Evolutionary conservation across 1,140 invertebrate species (phyloP).

Genomic region (Solenopsis fugax): DNA sequence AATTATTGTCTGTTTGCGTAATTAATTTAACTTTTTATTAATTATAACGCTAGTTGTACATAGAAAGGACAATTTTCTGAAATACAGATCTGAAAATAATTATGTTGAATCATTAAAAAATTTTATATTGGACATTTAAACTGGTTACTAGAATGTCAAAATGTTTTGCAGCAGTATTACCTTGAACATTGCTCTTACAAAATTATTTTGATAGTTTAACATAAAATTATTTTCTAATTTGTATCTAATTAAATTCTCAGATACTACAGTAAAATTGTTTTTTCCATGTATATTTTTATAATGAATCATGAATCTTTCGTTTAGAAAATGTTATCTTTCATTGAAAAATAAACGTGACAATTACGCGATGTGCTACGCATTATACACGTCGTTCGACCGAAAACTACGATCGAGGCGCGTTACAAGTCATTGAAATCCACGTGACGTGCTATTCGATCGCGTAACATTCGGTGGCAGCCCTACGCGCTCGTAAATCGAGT

Average conservation of each 20-base stretch:
- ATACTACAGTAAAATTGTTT: neutral
- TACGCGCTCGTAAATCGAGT: constrained; percentile 70
- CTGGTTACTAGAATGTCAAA: too few species aligned
- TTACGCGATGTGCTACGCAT: constrained; percentile 11
- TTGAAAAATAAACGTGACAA: neutral
- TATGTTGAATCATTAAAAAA: too few species aligned
- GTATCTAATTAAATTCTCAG: too few species aligned
- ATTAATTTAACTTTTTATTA: constrained; percentile 11
- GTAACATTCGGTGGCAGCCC: constrained; percentile 28
- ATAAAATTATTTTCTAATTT: too few species aligned
- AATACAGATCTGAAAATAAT: too few species aligned
- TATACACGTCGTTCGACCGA: constrained; percentile 9
- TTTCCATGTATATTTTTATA: neutral
- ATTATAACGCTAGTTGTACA: neutral
- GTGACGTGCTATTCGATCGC: constrained; percentile 22
- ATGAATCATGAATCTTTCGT: neutral
- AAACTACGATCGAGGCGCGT: constrained; percentile 35
- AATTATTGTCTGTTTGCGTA: neutral
- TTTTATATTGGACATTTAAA: too few species aligned
- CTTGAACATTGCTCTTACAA: too few species aligned
- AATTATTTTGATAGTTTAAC: too few species aligned
- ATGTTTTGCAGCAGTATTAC: too few species aligned
- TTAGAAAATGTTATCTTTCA: neutral
- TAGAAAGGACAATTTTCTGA: too few species aligned
- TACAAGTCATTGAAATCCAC: constrained; percentile 58